These are phyloP conservation scores for Puma concolor DNA, from an alignment of 2,113 vertebrate species.

Conservation along the genomic window DNA sequence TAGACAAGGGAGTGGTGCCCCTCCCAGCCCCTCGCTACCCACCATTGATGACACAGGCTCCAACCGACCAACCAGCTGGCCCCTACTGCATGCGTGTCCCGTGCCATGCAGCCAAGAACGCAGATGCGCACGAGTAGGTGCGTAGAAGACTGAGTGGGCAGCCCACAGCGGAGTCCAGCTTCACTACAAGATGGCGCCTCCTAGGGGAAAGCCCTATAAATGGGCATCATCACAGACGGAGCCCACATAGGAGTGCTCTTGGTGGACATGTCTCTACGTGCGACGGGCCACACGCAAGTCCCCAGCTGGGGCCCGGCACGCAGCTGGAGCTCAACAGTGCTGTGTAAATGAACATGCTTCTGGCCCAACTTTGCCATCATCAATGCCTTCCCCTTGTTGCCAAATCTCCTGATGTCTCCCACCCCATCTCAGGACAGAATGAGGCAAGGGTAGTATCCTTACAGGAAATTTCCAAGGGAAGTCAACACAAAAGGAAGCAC, in stretches of 20 bases:
- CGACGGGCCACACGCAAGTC: accelerated
- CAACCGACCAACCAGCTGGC: not conserved
- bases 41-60: not conserved
- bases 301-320: not conserved
- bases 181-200: accelerated
- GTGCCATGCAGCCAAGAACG: accelerated
- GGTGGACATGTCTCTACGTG: not conserved
- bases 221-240: not conserved
- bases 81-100: not conserved
- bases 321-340: not conserved
- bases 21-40: not conserved
- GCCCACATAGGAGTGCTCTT: not conserved
- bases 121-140: accelerated
- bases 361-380: not conserved
- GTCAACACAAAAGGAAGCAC: not conserved
- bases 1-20: not conserved
- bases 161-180: not conserved
- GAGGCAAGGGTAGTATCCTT: not conserved
- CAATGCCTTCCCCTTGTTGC: not conserved
- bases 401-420: not conserved
- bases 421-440: not conserved
- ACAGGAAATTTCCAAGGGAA: not conserved
- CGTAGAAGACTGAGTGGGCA: accelerated
- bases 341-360: not conserved
- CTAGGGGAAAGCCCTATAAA: not conserved